Evolutionary conservation across 1,140 invertebrate genomes (phyloP).

Genomic region (Cotesia chilonis): DNA sequence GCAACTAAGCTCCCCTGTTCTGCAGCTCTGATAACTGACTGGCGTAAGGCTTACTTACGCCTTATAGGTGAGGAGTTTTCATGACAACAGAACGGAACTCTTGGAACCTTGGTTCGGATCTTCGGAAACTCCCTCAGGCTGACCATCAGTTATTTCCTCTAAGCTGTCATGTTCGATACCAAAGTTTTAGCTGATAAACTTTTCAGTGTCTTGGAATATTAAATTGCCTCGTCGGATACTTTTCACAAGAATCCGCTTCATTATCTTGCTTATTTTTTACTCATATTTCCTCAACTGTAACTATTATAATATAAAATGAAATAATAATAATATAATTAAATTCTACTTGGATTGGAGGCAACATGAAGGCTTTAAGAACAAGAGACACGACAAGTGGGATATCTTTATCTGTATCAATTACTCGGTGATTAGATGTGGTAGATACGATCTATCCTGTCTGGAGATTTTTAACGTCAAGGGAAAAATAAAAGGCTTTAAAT

Average conservation of each 20-base stretch:
- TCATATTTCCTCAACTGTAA: neutral
- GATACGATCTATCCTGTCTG: conserved; percentile 51
- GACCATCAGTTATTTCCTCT: conserved; percentile 9
- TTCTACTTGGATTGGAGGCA: too few relatives aligned
- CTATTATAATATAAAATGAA: too few relatives aligned
- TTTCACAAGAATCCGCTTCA: too few relatives aligned
- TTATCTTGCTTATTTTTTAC: neutral
- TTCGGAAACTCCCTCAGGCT: conserved; percentile 4
- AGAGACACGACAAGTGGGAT: conserved; percentile 49
- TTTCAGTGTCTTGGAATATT: conserved; percentile 14
- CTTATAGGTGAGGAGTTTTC: neutral
- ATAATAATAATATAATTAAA: too few relatives aligned
- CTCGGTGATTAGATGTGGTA: conserved; percentile 65
- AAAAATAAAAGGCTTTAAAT: conserved; percentile 17
- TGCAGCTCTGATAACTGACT: neutral
- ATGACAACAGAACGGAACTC: neutral
- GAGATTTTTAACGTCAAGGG: conserved; percentile 28
- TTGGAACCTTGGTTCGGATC: neutral
- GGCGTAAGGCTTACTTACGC: neutral
- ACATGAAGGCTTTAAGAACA: too few relatives aligned
- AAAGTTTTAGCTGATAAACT: conserved; percentile 6
- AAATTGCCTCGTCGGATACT: conserved; percentile 14
- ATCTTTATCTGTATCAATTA: conserved; percentile 68
- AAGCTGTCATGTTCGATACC: neutral
- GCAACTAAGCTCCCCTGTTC: too few relatives aligned